These are phyloP conservation scores for Nestor notabilis DNA, from an alignment of 2,113 vertebrate species.

Conservation along the genomic window DNA sequence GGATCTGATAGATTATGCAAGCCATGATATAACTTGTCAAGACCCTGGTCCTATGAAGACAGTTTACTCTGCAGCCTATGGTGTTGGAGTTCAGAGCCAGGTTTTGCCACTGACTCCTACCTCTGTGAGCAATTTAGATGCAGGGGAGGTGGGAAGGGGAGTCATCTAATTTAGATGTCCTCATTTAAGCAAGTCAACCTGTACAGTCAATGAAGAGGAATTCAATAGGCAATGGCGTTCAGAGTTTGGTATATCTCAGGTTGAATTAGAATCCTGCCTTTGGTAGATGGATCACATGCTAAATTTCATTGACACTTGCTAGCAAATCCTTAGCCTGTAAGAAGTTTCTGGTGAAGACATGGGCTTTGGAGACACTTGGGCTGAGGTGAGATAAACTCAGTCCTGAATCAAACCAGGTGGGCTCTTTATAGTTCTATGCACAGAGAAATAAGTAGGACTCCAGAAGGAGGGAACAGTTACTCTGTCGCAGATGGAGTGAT, in stretches of 20 bases:
- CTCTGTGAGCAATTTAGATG: not conserved
- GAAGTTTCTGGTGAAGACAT: not conserved
- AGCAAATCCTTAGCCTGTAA: not conserved
- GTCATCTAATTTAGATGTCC: not conserved
- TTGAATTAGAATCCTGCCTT: not conserved
- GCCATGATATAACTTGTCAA: not conserved
- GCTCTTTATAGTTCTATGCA: not conserved
- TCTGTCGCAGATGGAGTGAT: not conserved
- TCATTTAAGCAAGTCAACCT: not conserved
- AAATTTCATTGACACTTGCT: not conserved
- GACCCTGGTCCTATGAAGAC: not conserved
- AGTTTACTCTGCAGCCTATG: not conserved
- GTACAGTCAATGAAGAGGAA: not conserved
- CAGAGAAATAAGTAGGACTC: not conserved
- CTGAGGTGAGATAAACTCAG: not conserved
- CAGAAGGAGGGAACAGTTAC: not conserved
- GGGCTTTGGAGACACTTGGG: not conserved
- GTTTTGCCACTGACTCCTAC: not conserved
- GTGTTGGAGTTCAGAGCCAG: not conserved
- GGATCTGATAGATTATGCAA: not conserved
- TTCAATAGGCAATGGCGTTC: not conserved
- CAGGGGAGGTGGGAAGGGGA: not conserved
- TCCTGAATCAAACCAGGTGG: no score
- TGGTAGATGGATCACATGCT: not conserved
- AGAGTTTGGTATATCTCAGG: not conserved